Evolutionary conservation across 2,113 vertebrate genomes (phyloP), one percentile per base, ranked within the genome.

Genomic region (Psammodynastes pulverulentus): DNA sequence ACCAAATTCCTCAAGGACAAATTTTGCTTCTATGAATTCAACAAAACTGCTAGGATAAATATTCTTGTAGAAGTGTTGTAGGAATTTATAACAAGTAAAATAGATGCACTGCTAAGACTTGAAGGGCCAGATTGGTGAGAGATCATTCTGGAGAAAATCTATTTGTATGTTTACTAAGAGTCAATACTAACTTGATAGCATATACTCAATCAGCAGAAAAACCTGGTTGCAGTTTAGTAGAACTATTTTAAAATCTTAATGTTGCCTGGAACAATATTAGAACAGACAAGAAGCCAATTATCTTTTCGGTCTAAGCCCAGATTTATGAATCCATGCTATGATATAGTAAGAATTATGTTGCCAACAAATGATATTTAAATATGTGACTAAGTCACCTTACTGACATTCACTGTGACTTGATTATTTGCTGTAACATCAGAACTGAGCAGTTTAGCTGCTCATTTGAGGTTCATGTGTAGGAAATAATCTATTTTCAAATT

Each of bases 301-400:
- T 94, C 91, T 94, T 52, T 3, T 91, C 94, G 89, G 88, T 92
- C 79, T 92, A 92, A 93, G 95, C 89, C 4, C 87, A 94, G 92
- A 96, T 92, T 94, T 92, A 94, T 48, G 0, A 91, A 94, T 92
- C 54, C 91, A 92, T 96, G 45, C 92, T n/a, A 5, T 94, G 5
- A 95, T 3, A 95, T 92, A 94, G 94, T 95, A 90, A 17, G 52
- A 96, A 95, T 93, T 94, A 90, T 91, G 94, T 90, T 88, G 87
- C 86, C 67, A 92, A 93, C 29, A 93, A 49, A 93, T 53, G 53
- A 92, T 72, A 86, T 96, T 91, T 58, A 89, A 92, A 86, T 45
- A 5, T 91, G 89, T 92, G 89, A 95, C 92, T 26, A 94, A n/a
- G 89, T 92, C 91, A 93, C 93, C 93, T 92, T 91, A 88, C 15